Conservation (phyloP, 2,113 vertebrate genomes). For the Lepus timidus region DNA sequence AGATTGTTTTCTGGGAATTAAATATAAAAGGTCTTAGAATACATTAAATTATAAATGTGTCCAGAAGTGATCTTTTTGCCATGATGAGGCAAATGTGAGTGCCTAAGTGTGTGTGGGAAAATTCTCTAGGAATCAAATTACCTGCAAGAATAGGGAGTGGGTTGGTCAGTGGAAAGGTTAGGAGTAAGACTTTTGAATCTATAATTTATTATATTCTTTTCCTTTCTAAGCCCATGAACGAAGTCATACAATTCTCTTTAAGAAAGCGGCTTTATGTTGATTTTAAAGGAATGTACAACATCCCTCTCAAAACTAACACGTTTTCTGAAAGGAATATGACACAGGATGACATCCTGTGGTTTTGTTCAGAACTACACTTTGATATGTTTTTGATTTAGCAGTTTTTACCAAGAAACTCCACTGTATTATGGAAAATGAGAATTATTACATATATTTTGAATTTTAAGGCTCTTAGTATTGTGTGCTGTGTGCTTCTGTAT, state of each 20-base stretch:
- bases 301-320: background rate
- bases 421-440: background rate
- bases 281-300: background rate
- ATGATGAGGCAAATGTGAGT: background rate
- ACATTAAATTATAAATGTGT: background rate
- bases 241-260: background rate
- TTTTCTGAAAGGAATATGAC: background rate
- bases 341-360: conserved; percentile 28
- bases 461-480: background rate
- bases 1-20: background rate
- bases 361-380: conserved; percentile 7
- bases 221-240: background rate
- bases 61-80: background rate
- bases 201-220: conserved; percentile 44
- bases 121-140: background rate
- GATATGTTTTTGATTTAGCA: background rate
- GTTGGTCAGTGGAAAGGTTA: background rate
- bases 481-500: background rate
- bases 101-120: background rate
- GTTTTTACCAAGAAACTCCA: background rate
- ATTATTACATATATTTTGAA: background rate
- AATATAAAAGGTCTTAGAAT: background rate
- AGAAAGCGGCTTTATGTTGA: background rate
- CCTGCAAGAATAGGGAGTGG: background rate
- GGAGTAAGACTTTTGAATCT: background rate